Evolutionary conservation across 2,888 invertebrate genomes (phyloP), one percentile per base, ranked within the genome.

Genomic region (Rhingia rostrata): DNA sequence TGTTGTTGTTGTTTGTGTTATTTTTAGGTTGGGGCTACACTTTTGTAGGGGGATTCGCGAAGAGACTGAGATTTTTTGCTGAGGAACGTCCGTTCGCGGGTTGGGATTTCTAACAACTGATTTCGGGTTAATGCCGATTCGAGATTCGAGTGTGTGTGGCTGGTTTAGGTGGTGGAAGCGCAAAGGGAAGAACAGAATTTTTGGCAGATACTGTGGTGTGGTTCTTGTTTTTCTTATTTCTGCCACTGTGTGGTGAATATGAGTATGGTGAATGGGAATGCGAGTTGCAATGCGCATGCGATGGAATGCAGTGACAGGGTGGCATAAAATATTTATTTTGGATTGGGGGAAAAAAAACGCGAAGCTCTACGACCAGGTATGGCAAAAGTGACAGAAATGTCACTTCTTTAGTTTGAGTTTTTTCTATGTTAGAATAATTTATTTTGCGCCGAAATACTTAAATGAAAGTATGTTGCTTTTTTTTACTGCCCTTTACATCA

Each of bases 61-160:
- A 56, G 37, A 37, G n/a, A 12, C 7, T 45, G 37, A 51, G 43
- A 9, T 49, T 22, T 22, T 73, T 14, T 60, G 12, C 22, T 6
- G 61, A 51, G 35, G 45, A 43, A 41, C 78, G 58, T 74, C 83
- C 73, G 73, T 39, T 30, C 39, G 53, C 78, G 69, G 56, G 73
- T 63, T 78, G 43, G 67, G 56, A n/a, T 74, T 73, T 74, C 73
- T 78, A 73, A 78, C 78, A 78, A 83, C 83, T 83, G 83, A 83
- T 83, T 83, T 22, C 32, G 56, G 73, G 70, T 63, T 83, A 63
- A 82, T 82, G 66, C 78, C 61, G 56, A 78, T 45, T 61, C 33
- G 67, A 63, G 56, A 78, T 45, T 61, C 33, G 67, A 63, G 54
- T 56, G 78, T 72, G 73, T 83, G 72, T 49, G 49, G 49, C 66